These are phyloP conservation scores for Pseudomyrmex cubaensis DNA, from an alignment of 1,140 invertebrate species.

Conservation along the genomic window DNA sequence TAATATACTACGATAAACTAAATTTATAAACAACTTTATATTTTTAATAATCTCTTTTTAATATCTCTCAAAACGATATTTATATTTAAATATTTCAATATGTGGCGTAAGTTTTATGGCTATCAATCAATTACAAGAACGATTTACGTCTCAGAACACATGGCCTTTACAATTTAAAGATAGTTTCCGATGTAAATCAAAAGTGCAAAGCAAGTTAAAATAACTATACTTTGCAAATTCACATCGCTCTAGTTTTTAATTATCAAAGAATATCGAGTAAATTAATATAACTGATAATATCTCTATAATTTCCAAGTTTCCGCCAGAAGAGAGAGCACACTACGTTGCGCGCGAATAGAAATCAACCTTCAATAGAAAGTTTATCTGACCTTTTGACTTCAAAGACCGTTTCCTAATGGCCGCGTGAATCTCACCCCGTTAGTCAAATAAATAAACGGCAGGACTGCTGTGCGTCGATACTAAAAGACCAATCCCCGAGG, in stretches of 20 bases:
- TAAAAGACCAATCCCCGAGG: constrained; percentile 47
- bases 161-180: constrained; percentile 34
- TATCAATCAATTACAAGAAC: constrained; percentile 2
- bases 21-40: background rate
- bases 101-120: constrained; percentile 5
- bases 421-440: constrained; percentile 51
- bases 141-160: background rate
- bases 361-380: constrained; percentile 20
- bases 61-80: background rate
- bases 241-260: background rate
- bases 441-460: constrained; percentile 70
- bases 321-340: background rate
- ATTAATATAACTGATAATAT: too few relatives aligned
- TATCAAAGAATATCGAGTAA: too few relatives aligned
- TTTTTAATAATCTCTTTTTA: too few relatives aligned
- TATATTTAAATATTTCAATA: background rate
- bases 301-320: constrained; percentile 3
- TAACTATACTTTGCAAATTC: constrained; percentile 15
- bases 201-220: background rate
- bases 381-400: constrained; percentile 51
- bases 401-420: constrained; percentile 64
- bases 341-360: background rate
- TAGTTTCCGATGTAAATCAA: background rate
- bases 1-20: background rate
- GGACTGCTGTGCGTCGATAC: constrained; percentile 58